Percentiles rank a stretch among this genome's conserved stretches.
phyloP scores from a whole-genome alignment of 2,888 invertebrate species.

The Orthosia gracilis region DNA sequence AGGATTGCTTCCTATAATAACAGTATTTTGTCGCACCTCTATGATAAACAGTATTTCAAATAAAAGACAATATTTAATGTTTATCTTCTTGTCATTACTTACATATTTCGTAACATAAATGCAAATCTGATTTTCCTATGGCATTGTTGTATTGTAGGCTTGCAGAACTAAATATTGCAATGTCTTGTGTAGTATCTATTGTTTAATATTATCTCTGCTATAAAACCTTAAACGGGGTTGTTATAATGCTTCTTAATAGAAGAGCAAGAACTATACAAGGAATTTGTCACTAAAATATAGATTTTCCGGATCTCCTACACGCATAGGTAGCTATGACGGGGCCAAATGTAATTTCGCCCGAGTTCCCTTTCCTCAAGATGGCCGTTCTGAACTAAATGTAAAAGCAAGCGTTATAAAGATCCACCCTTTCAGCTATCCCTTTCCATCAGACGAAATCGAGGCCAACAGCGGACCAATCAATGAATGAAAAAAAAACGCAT shows the following conservation, averaged over 20 bases:
- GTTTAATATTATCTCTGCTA: slow-evolving; percentile 54
- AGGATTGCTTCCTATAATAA: neutral
- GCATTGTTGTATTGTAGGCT: slow-evolving; percentile 64
- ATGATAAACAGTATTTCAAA: slow-evolving; percentile 28
- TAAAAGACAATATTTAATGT: slow-evolving; percentile 46
- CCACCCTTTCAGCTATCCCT: neutral
- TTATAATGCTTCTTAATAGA: too few relatives aligned
- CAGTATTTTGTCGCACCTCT: slow-evolving; percentile 10
- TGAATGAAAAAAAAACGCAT: slow-evolving; percentile 2
- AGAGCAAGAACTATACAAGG: neutral
- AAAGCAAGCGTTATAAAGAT: neutral
- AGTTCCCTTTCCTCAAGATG: neutral
- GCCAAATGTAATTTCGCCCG: neutral
- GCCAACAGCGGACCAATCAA: slow-evolving; percentile 2
- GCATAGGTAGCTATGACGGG: neutral
- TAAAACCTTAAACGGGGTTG: slow-evolving; percentile 18
- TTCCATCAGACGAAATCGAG: neutral
- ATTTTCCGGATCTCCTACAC: neutral
- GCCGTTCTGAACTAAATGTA: neutral
- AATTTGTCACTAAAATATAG: neutral
- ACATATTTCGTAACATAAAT: slow-evolving; percentile 56
- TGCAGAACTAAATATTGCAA: slow-evolving; percentile 60
- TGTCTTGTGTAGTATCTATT: slow-evolving; percentile 53
- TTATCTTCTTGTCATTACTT: slow-evolving; percentile 44
- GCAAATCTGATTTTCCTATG: slow-evolving; percentile 68